Conservation (phyloP, 2,888 invertebrate genomes). For the Scaptomyza cyrtandrae region DNA sequence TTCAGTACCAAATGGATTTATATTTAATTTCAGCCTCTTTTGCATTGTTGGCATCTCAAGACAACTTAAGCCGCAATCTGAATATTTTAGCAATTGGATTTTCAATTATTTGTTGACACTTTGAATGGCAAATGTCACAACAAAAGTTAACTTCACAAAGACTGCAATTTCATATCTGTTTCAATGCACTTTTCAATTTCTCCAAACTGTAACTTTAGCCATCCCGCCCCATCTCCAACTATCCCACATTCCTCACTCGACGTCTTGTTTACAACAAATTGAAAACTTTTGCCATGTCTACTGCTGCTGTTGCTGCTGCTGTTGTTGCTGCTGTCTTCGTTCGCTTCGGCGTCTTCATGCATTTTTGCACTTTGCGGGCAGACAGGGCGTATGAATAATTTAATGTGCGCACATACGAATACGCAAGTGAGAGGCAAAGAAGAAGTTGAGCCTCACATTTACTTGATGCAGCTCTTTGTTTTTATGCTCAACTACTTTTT, state of each 20-base stretch:
- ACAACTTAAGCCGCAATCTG: constrained; percentile 20
- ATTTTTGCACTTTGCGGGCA: constrained; percentile 67
- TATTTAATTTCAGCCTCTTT: background rate
- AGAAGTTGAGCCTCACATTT: constrained; percentile 33
- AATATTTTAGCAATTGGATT: constrained; percentile 54
- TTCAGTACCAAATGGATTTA: background rate
- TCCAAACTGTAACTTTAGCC: constrained; percentile 22
- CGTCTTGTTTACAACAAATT: constrained; percentile 63
- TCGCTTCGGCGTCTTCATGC: constrained; percentile 44
- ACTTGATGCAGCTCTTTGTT: constrained; percentile 70
- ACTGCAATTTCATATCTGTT: constrained; percentile 59
- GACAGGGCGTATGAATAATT: constrained; percentile 78
- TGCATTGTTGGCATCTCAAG: background rate
- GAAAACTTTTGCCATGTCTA: constrained; percentile 61
- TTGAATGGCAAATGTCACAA: constrained; percentile 35
- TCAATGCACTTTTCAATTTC: constrained; percentile 62
- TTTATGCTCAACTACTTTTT: constrained; percentile 67
- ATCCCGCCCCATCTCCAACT: background rate
- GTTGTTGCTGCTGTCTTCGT: constrained; percentile 26
- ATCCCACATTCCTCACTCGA: constrained; percentile 13
- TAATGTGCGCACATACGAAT: constrained; percentile 51
- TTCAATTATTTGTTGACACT: constrained; percentile 65
- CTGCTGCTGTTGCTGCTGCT: background rate
- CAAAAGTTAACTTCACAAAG: constrained; percentile 67
- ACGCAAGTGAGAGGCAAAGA: constrained; percentile 20